Evolutionary conservation across 2,888 invertebrate genomes (phyloP).

Genomic region (Danaus chrysippus): DNA sequence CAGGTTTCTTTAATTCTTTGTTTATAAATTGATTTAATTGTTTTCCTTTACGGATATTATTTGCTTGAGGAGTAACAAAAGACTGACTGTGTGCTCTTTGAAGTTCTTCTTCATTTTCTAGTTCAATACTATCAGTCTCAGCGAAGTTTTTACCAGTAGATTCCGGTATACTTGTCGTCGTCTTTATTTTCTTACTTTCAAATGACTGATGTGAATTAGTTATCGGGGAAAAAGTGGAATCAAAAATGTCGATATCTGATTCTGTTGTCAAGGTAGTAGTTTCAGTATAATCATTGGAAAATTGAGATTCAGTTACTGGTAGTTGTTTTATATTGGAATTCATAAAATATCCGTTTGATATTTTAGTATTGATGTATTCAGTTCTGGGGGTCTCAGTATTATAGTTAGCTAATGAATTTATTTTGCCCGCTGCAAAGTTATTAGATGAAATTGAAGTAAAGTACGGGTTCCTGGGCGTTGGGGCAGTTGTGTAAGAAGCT

Average conservation of each 20-base stretch:
- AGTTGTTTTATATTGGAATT: conserved; percentile 64
- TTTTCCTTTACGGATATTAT: conserved; percentile 64
- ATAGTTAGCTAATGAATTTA: conserved; percentile 47
- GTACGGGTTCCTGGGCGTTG: conserved; percentile 46
- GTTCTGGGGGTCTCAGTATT: conserved; percentile 43
- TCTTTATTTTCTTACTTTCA: conserved; percentile 65
- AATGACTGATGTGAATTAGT: conserved; percentile 52
- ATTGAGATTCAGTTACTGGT: conserved; percentile 73
- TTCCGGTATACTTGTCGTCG: conserved; percentile 49
- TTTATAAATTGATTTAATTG: conserved; percentile 53
- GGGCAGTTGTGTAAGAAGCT: conserved; percentile 65
- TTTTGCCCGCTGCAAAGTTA: conserved; percentile 60
- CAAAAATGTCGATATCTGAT: conserved; percentile 64
- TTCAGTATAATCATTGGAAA: conserved; percentile 67
- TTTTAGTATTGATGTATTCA: conserved; percentile 54
- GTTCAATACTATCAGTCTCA: conserved; percentile 63
- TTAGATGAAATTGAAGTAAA: conserved; percentile 68
- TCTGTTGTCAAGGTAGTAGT: conserved; percentile 67
- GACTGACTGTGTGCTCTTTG: conserved; percentile 85
- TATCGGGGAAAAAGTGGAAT: conserved; percentile 49
- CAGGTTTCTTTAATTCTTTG: conserved; percentile 52
- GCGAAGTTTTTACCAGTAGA: conserved; percentile 62
- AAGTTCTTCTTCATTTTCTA: conserved; percentile 81
- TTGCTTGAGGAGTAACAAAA: conserved; percentile 80
- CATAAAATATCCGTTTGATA: conserved; percentile 64